Conservation (phyloP, 1,140 invertebrate genomes). For the Euwallacea similis region DNA sequence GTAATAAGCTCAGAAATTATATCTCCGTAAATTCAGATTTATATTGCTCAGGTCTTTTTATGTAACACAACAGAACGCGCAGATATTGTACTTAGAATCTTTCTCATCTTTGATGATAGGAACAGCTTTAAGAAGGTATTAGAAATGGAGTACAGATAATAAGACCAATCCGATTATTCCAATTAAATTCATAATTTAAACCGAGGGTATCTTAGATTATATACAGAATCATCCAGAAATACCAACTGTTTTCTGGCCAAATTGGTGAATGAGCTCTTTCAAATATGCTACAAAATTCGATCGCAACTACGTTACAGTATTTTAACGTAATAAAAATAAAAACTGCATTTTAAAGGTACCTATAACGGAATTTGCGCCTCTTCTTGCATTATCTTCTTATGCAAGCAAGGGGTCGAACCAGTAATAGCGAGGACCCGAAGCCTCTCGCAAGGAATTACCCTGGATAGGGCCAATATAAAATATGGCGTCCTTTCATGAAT, state of each 20-base stretch:
- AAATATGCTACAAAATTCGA: no score
- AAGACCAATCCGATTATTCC: conserved; percentile 19
- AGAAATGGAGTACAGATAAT: conserved; percentile 8
- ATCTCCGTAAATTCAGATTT: conserved; percentile 18
- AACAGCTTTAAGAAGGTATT: conserved; percentile 9
- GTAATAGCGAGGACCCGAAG: conserved; percentile 37
- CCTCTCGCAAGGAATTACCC: conserved; percentile 48
- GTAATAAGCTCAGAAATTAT: conserved; percentile 29
- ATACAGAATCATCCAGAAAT: no score
- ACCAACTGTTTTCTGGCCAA: no score
- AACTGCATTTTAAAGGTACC: no score
- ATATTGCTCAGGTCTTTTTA: conserved; percentile 10
- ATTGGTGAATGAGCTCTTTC: no score
- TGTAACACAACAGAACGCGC: conserved; percentile 1
- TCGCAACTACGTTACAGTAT: no score
- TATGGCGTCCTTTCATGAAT: conserved; percentile 71
- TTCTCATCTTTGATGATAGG: conserved; percentile 9
- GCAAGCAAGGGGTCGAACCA: neutral
- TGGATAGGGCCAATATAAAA: conserved; percentile 64
- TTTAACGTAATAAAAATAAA: no score
- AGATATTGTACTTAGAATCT: conserved; percentile 10
- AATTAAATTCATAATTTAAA: conserved; percentile 3
- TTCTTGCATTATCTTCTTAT: no score
- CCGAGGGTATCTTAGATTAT: no score
- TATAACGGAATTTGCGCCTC: no score